A percentile compares a stretch with the other conserved stretches of the same genome.
Evolutionary conservation across 2,797 vertebrate species (phyloP).

Genomic region (Sphenodon punctatus): DNA sequence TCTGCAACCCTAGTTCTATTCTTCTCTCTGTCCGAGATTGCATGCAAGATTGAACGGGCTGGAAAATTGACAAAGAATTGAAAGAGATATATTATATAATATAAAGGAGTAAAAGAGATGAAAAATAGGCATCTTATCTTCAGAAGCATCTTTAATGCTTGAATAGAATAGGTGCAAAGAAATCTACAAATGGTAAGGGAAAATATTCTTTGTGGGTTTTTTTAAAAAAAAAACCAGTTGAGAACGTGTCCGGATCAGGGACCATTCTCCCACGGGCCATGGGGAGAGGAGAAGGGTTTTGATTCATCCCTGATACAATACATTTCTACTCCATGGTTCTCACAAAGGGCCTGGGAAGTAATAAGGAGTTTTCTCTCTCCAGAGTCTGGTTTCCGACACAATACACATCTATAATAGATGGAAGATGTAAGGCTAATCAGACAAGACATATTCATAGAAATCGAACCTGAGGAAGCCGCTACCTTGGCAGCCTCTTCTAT

Average conservation of each 20-base stretch:
- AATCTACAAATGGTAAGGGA: not conserved
- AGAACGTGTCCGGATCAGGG: constrained; percentile 23
- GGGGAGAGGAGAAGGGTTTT: not conserved
- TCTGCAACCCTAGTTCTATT: not conserved
- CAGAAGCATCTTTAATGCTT: not conserved
- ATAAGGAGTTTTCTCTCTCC: not conserved
- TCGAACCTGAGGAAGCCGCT: not conserved
- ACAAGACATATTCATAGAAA: constrained; percentile 1
- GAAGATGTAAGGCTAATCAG: constrained; percentile 4
- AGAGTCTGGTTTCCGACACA: constrained; percentile 25
- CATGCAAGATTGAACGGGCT: not conserved
- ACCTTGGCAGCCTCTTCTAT: not conserved
- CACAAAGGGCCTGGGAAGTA: constrained; percentile 7
- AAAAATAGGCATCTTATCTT: not conserved
- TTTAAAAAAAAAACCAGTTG: not conserved
- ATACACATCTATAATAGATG: not conserved
- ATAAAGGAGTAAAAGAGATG: not conserved
- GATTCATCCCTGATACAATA: constrained; percentile 10
- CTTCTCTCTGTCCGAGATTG: not conserved
- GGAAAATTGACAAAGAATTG: not conserved
- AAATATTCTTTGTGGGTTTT: not conserved
- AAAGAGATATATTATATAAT: not conserved
- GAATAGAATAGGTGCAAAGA: not conserved
- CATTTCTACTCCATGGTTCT: not conserved
- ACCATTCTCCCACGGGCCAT: not conserved